Conservation (phyloP, 1,140 invertebrate species). For the Leucophenga varia region DNA sequence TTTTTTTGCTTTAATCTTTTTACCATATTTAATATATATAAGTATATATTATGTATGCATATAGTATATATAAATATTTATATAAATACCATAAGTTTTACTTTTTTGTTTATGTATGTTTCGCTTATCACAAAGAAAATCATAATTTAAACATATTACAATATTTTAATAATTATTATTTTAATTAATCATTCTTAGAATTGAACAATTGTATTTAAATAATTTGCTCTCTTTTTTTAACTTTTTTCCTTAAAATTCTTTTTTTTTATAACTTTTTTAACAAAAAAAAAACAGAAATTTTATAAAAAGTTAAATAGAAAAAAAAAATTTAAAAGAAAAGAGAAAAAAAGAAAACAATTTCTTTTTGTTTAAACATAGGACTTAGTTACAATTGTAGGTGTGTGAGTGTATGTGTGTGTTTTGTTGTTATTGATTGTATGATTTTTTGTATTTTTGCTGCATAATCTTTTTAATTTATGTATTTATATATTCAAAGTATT, state of each 20-base stretch:
- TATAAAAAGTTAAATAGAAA: slow-evolving; percentile 6
- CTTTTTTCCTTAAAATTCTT: too few species aligned
- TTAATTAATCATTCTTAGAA: slow-evolving; percentile 56
- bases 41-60: slow-evolving; percentile 42
- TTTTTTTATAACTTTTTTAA: too few species aligned
- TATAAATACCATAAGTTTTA: slow-evolving; percentile 54
- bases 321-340: too few species aligned
- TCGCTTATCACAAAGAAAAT: slow-evolving; percentile 55
- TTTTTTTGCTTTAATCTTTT: slow-evolving; percentile 17
- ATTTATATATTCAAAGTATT: background rate
- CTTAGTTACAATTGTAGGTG: slow-evolving; percentile 54
- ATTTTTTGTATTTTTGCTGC: too few species aligned
- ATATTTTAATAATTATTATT: slow-evolving; percentile 55
- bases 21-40: slow-evolving; percentile 25
- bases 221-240: too few species aligned
- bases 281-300: slow-evolving; percentile 13
- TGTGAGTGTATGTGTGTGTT: slow-evolving; percentile 35
- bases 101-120: slow-evolving; percentile 38
- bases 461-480: background rate
- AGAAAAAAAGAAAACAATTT: too few species aligned
- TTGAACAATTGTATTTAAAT: slow-evolving; percentile 56
- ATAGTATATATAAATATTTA: slow-evolving; percentile 22
- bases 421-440: too few species aligned
- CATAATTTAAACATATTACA: slow-evolving; percentile 49
- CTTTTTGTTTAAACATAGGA: slow-evolving; percentile 55